Percentiles rank a stretch among this genome's conserved stretches.
These are phyloP conservation scores for Pelodytes ibericus DNA, from an alignment of 2,797 vertebrate species.

Conservation along the genomic window DNA sequence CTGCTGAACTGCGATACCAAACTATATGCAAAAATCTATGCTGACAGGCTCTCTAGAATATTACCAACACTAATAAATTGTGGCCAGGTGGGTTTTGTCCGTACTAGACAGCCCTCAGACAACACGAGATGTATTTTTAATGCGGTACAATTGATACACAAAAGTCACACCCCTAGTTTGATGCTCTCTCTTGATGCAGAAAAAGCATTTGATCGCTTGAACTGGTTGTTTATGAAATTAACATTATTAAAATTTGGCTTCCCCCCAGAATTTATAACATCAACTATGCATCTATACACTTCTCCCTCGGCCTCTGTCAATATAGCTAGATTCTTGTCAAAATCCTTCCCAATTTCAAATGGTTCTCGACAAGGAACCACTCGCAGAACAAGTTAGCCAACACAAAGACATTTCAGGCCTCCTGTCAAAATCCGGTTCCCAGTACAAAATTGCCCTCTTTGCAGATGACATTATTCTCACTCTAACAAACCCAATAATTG, in stretches of 20 bases:
- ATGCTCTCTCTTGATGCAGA: neutral
- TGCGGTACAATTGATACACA: too few relatives aligned
- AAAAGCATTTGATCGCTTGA: neutral
- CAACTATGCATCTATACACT: neutral
- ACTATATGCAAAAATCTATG: too few relatives aligned
- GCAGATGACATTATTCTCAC: neutral
- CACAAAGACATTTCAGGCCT: neutral
- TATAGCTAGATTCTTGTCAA: neutral
- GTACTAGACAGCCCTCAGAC: too few relatives aligned
- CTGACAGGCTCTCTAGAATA: too few relatives aligned
- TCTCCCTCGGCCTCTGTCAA: neutral
- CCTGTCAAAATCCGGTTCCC: neutral
- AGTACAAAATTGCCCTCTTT: neutral
- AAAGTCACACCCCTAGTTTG: too few relatives aligned
- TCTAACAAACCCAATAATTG: too few relatives aligned
- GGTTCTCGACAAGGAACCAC: neutral
- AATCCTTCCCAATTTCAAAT: neutral
- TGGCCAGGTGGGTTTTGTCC: too few relatives aligned
- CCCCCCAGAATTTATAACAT: neutral
- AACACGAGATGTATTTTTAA: too few relatives aligned
- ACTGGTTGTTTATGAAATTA: neutral
- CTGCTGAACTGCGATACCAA: too few relatives aligned
- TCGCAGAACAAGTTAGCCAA: neutral
- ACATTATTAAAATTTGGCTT: neutral
- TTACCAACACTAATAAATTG: too few relatives aligned